phyloP scores from a whole-genome alignment of 2,797 vertebrate genomes.

The Sorex maritimensis region DNA sequence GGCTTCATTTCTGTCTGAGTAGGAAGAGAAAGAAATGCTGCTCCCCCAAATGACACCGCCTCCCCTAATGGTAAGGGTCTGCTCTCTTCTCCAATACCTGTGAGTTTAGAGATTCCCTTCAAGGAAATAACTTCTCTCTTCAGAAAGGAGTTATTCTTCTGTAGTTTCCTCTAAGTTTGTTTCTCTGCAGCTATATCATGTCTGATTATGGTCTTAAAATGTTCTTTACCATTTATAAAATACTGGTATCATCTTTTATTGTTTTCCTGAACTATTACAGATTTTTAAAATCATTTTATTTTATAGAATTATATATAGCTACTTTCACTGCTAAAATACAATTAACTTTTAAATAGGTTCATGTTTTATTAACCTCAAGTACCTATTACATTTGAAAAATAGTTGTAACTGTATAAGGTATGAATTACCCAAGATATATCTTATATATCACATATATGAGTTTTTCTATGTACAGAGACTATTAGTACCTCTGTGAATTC shows the following conservation, averaged over 20 bases:
- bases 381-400: slow-evolving; percentile 37
- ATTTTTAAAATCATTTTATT: slow-evolving; percentile 39
- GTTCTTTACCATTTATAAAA: slow-evolving; percentile 33
- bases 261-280: slow-evolving; percentile 15
- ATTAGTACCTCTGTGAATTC: not conserved
- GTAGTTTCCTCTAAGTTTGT: not conserved
- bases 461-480: not conserved
- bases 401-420: not conserved
- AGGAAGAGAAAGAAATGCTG: not conserved
- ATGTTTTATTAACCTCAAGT: slow-evolving; percentile 62
- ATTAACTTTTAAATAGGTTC: slow-evolving; percentile 54
- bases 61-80: not conserved
- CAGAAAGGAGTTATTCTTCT: not conserved
- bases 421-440: not conserved
- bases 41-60: not conserved
- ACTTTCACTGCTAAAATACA: not conserved
- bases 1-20: no score
- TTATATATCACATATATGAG: not conserved
- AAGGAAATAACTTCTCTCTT: not conserved
- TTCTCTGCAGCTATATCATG: slow-evolving; percentile 27
- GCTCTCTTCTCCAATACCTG: not conserved
- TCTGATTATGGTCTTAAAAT: slow-evolving; percentile 30
- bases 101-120: not conserved
- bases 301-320: slow-evolving; percentile 7
- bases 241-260: not conserved